Conservation (phyloP, 53 echinoderm and acorn worm species). For the Apostichopus leukothele region DNA sequence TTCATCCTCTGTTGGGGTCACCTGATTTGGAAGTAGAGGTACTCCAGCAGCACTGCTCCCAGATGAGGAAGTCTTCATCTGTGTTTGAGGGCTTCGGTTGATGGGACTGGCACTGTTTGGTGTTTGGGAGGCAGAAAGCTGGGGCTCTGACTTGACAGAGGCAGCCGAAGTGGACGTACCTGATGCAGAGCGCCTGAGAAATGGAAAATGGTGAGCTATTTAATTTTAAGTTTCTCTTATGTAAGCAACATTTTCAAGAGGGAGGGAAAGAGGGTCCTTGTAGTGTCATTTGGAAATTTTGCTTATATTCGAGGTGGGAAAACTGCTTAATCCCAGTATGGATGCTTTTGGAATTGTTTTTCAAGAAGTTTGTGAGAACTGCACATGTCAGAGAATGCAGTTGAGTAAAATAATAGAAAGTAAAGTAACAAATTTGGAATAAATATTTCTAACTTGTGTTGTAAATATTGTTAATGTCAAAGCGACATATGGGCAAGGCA, state of each 20-base stretch:
- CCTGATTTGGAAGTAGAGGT: constrained; percentile 60
- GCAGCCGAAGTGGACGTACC: constrained; percentile 24
- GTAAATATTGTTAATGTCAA: too few relatives aligned
- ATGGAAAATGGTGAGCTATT: constrained; percentile 20
- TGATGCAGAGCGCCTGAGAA: constrained; percentile 39
- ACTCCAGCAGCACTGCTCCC: constrained; percentile 51
- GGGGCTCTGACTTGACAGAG: constrained; percentile 34
- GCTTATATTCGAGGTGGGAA: not conserved
- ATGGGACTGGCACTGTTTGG: constrained; percentile 25
- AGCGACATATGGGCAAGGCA: too few relatives aligned
- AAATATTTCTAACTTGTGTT: too few relatives aligned
- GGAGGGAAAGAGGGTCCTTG: too few relatives aligned
- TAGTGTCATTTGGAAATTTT: not conserved
- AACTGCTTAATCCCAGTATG: too few relatives aligned
- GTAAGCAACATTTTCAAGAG: not conserved
- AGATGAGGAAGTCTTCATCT: constrained; percentile 23
- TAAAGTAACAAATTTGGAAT: too few relatives aligned
- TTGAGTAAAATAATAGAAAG: too few relatives aligned
- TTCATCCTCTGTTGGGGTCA: constrained; percentile 93
- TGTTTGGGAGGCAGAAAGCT: constrained; percentile 27
- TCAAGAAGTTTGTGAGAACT: not conserved
- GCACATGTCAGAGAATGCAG: not conserved
- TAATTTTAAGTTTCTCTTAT: constrained; percentile 12
- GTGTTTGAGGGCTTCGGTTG: constrained; percentile 29
- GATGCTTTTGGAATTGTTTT: not conserved